Evolutionary conservation across 1,140 invertebrate genomes (phyloP).

Genomic region (Prorops nasuta): DNA sequence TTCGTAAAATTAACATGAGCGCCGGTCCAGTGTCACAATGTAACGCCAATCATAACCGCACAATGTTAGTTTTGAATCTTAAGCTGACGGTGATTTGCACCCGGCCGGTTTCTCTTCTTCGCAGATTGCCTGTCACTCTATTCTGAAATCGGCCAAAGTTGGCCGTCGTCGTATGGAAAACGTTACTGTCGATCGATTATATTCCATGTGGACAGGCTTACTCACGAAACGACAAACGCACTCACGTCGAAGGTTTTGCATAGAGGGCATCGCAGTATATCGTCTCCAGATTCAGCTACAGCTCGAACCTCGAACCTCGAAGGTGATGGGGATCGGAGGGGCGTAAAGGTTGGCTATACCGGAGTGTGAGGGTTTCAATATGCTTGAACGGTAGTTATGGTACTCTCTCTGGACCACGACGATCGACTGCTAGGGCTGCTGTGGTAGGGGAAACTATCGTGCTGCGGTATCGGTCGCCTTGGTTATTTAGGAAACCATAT

Average conservation of each 20-base stretch:
- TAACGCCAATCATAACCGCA: no score
- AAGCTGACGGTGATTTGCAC: no score
- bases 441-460: constrained; percentile 35
- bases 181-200: constrained; percentile 19
- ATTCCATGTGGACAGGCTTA: constrained; percentile 20
- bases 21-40: no score
- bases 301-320: constrained; percentile 26
- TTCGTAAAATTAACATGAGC: no score
- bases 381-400: constrained; percentile 50
- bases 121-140: constrained; percentile 47
- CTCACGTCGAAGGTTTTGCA: constrained; percentile 37
- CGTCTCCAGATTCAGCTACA: constrained; percentile 11
- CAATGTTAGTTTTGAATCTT: no score
- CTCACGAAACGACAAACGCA: constrained; percentile 47
- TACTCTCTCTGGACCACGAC: constrained; percentile 35
- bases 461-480: constrained; percentile 48
- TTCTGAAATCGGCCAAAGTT: no score
- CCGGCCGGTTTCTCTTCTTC: no score
- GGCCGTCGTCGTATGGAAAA: not conserved
- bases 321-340: constrained; percentile 12
- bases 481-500: constrained; percentile 56
- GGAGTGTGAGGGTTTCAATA: constrained; percentile 46
- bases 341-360: constrained; percentile 25
- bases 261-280: constrained; percentile 28
- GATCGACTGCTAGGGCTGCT: not conserved